Conservation (phyloP, 2,797 vertebrate genomes). For the Helostoma temminkii region DNA sequence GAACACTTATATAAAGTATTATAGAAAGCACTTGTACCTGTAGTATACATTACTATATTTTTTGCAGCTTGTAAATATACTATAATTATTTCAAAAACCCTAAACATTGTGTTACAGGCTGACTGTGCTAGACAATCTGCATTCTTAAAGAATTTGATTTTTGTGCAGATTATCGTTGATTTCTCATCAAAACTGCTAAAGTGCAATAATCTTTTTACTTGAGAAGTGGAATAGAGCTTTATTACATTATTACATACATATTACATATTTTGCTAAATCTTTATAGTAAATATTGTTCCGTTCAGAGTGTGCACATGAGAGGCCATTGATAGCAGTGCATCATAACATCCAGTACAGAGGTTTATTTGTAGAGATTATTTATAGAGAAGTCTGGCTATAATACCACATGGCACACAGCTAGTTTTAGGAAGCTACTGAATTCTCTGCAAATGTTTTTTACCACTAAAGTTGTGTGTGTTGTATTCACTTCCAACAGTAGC, state of each 20-base stretch:
- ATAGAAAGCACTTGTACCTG: background rate
- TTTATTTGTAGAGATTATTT: no score
- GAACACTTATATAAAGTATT: no score
- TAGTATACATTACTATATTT: no score
- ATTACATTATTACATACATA: background rate
- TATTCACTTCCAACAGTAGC: conserved; percentile 2
- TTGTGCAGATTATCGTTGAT: background rate
- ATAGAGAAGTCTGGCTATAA: background rate
- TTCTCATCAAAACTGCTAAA: background rate
- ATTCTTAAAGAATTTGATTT: no score
- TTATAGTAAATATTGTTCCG: background rate
- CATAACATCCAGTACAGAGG: background rate
- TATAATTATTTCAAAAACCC: no score
- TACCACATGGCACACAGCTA: background rate
- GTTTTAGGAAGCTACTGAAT: background rate
- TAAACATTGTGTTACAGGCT: no score
- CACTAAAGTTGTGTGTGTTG: background rate
- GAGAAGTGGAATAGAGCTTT: background rate
- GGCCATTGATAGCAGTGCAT: background rate
- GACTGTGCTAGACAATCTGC: no score
- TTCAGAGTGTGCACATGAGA: background rate
- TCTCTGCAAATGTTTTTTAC: conserved; percentile 1
- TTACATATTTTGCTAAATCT: background rate
- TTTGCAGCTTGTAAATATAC: background rate
- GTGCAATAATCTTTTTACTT: background rate